phyloP scores from a whole-genome alignment of 2,113 vertebrate species.

The Acrocephalus kingi region DNA sequence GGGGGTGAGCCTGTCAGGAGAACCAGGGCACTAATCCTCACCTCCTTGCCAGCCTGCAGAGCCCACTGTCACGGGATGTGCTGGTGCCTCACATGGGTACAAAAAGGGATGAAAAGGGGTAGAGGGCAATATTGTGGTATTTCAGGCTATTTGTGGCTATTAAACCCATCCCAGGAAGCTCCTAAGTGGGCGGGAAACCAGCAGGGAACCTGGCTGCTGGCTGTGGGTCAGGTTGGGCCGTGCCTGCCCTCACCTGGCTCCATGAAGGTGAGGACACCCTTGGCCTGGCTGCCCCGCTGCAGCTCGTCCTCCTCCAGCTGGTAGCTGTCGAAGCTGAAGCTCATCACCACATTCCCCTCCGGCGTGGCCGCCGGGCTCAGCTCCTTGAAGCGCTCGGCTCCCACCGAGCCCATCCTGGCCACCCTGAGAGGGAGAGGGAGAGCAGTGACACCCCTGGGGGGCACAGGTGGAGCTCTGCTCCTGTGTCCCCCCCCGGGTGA shows the following conservation, averaged over 20 bases:
- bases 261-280: conserved; percentile 82
- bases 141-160: background rate
- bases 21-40: background rate
- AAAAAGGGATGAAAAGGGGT: background rate
- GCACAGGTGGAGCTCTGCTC: background rate
- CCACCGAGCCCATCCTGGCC: conserved; percentile 77
- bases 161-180: background rate
- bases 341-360: conserved; percentile 86
- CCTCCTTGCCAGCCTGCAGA: background rate
- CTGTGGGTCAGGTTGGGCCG: fast-evolving
- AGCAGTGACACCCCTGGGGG: background rate
- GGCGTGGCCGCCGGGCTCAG: conserved; percentile 74
- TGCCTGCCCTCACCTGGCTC: conserved; percentile 82
- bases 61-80: fast-evolving
- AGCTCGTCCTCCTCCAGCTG: conserved; percentile 89
- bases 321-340: conserved; percentile 93
- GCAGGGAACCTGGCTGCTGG: fast-evolving
- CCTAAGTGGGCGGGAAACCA: background rate
- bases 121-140: background rate
- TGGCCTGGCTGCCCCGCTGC: conserved; percentile 76
- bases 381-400: conserved; percentile 83
- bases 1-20: background rate
- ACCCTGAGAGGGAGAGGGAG: background rate
- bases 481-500: fast-evolving
- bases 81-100: background rate